Percentiles rank a stretch among this genome's conserved stretches.
phyloP scores from a whole-genome alignment of 2,888 invertebrate species.

The Hypena proboscidalis region DNA sequence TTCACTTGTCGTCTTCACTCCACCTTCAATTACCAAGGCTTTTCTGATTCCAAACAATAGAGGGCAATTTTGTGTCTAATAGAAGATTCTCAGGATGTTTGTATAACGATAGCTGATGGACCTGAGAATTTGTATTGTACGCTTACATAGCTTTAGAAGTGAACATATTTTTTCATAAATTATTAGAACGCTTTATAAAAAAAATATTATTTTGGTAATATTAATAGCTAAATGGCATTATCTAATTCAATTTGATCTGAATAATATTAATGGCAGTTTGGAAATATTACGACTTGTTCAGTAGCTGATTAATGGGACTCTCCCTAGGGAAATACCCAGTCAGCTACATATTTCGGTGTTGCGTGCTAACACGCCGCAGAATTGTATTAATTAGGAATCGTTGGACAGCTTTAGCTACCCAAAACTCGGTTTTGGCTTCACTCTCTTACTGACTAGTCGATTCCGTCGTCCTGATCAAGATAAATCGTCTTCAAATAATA shows the following conservation, averaged over 20 bases:
- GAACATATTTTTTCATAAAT: no score
- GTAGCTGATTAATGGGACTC: slow-evolving; percentile 31
- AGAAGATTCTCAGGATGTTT: no score
- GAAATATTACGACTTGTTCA: slow-evolving; percentile 31
- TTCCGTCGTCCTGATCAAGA: slow-evolving; percentile 32
- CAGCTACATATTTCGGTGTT: slow-evolving; percentile 15
- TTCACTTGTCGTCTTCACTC: no score
- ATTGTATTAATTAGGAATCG: slow-evolving; percentile 16
- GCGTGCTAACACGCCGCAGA: slow-evolving; percentile 19
- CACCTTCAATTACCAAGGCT: no score
- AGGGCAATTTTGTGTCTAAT: no score
- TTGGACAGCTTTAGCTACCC: no score
- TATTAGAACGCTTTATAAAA: no score
- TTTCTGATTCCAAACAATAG: no score
- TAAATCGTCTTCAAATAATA: slow-evolving; percentile 36
- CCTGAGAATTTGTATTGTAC: no score
- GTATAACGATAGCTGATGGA: no score
- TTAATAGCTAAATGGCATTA: slow-evolving; percentile 27
- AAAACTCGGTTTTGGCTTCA: slow-evolving; percentile 7
- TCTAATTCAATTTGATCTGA: slow-evolving; percentile 26
- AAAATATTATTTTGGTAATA: slow-evolving; percentile 3
- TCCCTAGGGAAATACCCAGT: slow-evolving; percentile 37
- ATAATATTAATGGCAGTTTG: slow-evolving; percentile 27
- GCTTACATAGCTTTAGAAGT: no score
- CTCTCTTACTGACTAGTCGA: slow-evolving; percentile 8